Evolutionary conservation across 1,140 invertebrate species (phyloP).

Genomic region (Drosophila nannoptera): DNA sequence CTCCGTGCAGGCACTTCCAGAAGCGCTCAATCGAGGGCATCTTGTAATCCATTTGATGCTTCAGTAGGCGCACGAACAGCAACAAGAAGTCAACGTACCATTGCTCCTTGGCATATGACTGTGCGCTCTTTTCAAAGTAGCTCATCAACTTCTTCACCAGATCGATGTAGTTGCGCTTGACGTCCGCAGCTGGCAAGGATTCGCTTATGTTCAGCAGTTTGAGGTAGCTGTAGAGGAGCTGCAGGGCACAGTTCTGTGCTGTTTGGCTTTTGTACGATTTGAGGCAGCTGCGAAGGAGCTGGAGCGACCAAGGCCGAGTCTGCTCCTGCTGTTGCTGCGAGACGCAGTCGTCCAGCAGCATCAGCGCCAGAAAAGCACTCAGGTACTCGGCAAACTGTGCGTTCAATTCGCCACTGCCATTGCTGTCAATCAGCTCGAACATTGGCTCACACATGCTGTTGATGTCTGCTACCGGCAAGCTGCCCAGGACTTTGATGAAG

Average conservation of each 20-base stretch:
- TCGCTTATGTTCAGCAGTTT: conserved; percentile 42
- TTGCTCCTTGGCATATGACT: conserved; percentile 31
- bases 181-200: conserved; percentile 5
- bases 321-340: conserved; percentile 3
- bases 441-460: conserved; percentile 41
- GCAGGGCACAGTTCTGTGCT: conserved; percentile 19
- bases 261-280: conserved; percentile 32
- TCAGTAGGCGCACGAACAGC: conserved; percentile 39
- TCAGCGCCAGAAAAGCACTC: conserved; percentile 27
- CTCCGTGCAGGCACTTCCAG: conserved; percentile 45
- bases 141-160: conserved; percentile 38
- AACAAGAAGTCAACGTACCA: conserved; percentile 53
- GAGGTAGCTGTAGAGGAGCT: conserved; percentile 58
- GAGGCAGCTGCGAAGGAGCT: conserved; percentile 46
- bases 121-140: conserved; percentile 42
- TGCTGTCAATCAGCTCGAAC: conserved; percentile 22
- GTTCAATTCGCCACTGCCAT: not conserved
- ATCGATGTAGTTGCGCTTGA: conserved; percentile 41
- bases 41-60: conserved; percentile 34
- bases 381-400: conserved; percentile 48
- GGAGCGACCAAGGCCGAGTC: conserved; percentile 15
- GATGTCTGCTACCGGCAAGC: conserved; percentile 14
- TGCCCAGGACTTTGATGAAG: conserved; percentile 31
- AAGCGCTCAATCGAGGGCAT: conserved; percentile 32
- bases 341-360: conserved; percentile 40